phyloP scores from a whole-genome alignment of 2,888 invertebrate species.

The Eupithecia tripunctaria region DNA sequence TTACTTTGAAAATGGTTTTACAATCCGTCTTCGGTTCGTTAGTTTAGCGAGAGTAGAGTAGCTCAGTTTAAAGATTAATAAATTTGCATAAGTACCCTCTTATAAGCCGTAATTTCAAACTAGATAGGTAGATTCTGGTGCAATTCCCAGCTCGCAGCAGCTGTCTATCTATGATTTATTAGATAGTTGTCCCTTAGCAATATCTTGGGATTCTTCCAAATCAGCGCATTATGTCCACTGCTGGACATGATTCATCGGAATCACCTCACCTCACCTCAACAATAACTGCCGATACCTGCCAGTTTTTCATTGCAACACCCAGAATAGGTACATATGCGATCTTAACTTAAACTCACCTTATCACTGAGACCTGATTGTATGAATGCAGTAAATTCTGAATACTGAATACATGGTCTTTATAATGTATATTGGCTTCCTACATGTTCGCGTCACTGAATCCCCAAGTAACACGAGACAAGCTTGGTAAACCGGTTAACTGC shows the following conservation, averaged over 20 bases:
- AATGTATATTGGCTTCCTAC: not conserved
- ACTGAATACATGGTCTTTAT: no score
- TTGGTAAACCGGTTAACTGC: slow-evolving; percentile 8
- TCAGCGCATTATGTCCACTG: no score
- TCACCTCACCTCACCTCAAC: no score
- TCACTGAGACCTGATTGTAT: no score
- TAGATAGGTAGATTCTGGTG: not conserved
- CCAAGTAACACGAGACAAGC: slow-evolving; percentile 9
- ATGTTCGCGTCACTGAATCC: slow-evolving; percentile 6
- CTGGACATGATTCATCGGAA: no score
- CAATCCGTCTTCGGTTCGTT: slow-evolving; percentile 5
- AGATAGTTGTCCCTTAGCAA: not conserved
- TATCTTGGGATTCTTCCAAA: no score
- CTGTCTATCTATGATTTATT: not conserved
- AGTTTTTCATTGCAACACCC: no score
- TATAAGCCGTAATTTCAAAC: not conserved
- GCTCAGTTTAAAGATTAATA: slow-evolving; percentile 1
- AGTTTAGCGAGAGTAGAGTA: not conserved
- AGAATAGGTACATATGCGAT: no score
- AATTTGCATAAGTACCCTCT: slow-evolving; percentile 2
- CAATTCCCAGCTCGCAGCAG: not conserved
- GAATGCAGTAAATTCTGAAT: no score
- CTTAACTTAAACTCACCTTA: no score
- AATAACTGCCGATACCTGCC: no score
- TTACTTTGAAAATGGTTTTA: not conserved